Base-by-base conservation (phyloP, 2,888 invertebrate species). In the Drosophila nigritarsus region DNA sequence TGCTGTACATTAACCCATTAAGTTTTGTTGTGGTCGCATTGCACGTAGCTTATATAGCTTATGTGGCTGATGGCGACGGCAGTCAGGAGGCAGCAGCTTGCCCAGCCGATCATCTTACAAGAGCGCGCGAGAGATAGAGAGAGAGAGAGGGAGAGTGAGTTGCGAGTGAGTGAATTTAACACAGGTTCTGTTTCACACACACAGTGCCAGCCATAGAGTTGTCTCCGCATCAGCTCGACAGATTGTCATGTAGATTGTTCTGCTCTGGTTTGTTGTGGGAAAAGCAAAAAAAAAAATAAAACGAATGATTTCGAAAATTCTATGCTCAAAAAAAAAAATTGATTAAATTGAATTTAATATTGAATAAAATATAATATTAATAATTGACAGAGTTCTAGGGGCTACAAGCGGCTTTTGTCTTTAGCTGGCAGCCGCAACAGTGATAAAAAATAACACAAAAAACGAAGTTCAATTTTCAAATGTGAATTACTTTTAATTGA, bases 1-100 rank as follows among this genome's bases (percentile, higher is more conserved):
- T 76, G 80, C 73, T 86, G 86, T 84, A 89, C 86, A 86, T 86
- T 86, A 89, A 86, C 86, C 86, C 87, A 85, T 86, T 86, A 87
- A 89, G 87, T 78, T 81, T 70, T 69, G 72, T 81, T 78, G 78
- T 80, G 86, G 73, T 69, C 67, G 64, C 76, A 80, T 59, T 76
- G 71, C 72, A 77, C 62, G 34, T 55, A 53, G 59, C 56, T 42
- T 56, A 32, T 34, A 32, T 27, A 36, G 53, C 53, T 34, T 34
- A 53, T 24, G 59, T 59, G 34, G 45, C 45, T 67, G 50, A 45
- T n/a, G 49, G 42, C 45, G 24, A 73, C 58, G 42, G 45, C 32
- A 24, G 49, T 2, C 55, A 51, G 60, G 54, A 65, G 30, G 50
- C 45, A 56, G 49, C 58, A 68, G 66, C 65, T 72, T 68, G 61